Percentiles rank a stretch among this genome's conserved stretches.
Conservation (phyloP, 2,113 vertebrate genomes). For the Callorhinus ursinus region DNA sequence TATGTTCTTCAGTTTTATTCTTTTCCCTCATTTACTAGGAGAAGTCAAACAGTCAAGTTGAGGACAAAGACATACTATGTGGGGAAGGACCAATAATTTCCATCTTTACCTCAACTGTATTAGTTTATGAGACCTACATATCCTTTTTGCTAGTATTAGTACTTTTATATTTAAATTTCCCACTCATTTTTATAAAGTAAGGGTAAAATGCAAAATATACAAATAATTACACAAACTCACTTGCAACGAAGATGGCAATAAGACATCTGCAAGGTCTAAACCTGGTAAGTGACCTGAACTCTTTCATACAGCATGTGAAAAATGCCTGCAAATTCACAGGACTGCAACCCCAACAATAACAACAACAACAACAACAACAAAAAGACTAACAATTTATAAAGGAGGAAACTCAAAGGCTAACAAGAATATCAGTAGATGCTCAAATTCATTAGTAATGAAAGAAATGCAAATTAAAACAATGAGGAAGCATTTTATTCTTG, state of each 20-base stretch:
- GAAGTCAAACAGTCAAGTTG: neutral
- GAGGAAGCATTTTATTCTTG: neutral
- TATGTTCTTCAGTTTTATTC: neutral
- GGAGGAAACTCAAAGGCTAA: neutral
- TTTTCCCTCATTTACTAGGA: slow-evolving; percentile 6
- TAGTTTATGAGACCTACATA: neutral
- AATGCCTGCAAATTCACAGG: neutral
- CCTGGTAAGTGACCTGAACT: neutral
- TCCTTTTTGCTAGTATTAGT: neutral
- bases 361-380: neutral
- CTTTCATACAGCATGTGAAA: neutral
- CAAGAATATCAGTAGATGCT: neutral
- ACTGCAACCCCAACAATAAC: neutral
- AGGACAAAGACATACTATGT: neutral
- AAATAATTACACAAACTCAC: neutral
- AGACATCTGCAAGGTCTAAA: neutral
- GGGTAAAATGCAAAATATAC: neutral
- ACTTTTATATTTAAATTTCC: slow-evolving; percentile 32
- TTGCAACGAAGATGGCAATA: neutral
- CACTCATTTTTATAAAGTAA: slow-evolving; percentile 42
- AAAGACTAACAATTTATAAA: neutral
- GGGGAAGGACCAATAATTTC: neutral
- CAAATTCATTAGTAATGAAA: neutral
- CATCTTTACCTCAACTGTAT: neutral
- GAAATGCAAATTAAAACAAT: slow-evolving; percentile 8